Base-by-base conservation (phyloP, 1,140 invertebrate species). In the Drosophila triauraria region DNA sequence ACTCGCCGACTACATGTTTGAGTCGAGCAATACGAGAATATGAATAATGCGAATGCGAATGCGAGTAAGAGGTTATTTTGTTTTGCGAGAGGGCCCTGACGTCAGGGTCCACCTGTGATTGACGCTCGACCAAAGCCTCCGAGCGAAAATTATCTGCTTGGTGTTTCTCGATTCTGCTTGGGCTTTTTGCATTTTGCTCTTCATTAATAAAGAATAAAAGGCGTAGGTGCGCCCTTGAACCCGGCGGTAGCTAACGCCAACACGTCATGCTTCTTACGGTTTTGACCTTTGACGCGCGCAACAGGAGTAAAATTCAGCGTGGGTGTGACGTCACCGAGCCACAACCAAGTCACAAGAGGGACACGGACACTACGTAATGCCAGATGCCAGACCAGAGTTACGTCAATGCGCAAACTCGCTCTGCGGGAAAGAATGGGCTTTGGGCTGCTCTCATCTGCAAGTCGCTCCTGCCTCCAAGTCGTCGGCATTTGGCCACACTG, bases 21-120 rank as follows among this genome's bases (percentile, higher is more conserved):
- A 75, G 30, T 43, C 12, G 51, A 38, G 17, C 23, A 59, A 65
- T 35, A 43, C 27, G 25, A 51, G 27, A 64, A 68, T 68, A 54
- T 70, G 67, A 67, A 70, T 69, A 51, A 32, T 64, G 38, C 12
- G 15, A 62, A 38, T 61, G 46, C 27, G 12, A 62, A 32, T 44
- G 47, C 30, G 9, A 43, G 32, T 44, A 63, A 47, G 58, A 32
- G 15, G 57, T n/a, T 64, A 13, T 65, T 62, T 77, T 43, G 27
- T 6, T 48, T 15, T 62, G 15, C 23, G 23, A 27, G 20, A 38
- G 17, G 44, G 61, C 27, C 54, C 80, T 87, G 84, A 87, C 84
- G 84, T 87, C 84, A 87, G 64, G 43, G 17, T 78, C 46, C 77
- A 88, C 80, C 84, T 87, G 80, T 84, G 77, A 84, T 80, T 87